Evolutionary conservation across 2,888 invertebrate genomes (phyloP).

Genomic region (Drosophila pegasa): DNA sequence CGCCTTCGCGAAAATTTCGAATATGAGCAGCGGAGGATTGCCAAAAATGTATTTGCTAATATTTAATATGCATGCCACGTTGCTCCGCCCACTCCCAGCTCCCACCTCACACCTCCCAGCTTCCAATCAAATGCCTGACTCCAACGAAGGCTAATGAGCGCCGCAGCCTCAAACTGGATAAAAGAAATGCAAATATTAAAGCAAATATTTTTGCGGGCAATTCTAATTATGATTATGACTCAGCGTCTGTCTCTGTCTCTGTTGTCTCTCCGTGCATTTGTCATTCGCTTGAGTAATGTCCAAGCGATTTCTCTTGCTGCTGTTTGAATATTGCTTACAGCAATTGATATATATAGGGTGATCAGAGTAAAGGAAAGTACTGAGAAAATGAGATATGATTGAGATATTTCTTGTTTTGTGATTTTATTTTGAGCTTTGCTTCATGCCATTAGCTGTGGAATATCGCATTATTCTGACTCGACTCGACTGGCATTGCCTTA

Average conservation of each 20-base stretch:
- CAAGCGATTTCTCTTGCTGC: not conserved
- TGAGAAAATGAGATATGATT: not conserved
- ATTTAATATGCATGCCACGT: conserved; percentile 52
- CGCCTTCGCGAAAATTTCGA: conserved; percentile 12
- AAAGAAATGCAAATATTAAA: conserved; percentile 9
- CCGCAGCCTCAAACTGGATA: not conserved
- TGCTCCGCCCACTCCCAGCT: conserved; percentile 4
- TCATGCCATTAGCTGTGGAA: too few relatives aligned
- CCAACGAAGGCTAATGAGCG: conserved; percentile 58
- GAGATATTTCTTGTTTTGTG: too few relatives aligned
- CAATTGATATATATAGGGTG: not conserved
- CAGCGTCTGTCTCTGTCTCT: not conserved
- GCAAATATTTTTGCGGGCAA: conserved; percentile 2
- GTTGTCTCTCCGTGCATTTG: not conserved
- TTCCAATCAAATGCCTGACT: too few relatives aligned
- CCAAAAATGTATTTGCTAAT: conserved; percentile 26
- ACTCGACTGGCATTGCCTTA: not conserved
- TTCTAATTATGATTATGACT: not conserved
- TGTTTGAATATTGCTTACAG: not conserved
- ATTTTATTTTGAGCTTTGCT: not conserved
- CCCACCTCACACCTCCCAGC: too few relatives aligned
- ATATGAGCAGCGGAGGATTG: not conserved
- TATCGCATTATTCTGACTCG: not conserved
- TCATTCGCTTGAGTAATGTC: not conserved
- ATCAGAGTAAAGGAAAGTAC: not conserved